Evolutionary conservation across 1,140 invertebrate species (phyloP).

Genomic region (Megathymus violae): DNA sequence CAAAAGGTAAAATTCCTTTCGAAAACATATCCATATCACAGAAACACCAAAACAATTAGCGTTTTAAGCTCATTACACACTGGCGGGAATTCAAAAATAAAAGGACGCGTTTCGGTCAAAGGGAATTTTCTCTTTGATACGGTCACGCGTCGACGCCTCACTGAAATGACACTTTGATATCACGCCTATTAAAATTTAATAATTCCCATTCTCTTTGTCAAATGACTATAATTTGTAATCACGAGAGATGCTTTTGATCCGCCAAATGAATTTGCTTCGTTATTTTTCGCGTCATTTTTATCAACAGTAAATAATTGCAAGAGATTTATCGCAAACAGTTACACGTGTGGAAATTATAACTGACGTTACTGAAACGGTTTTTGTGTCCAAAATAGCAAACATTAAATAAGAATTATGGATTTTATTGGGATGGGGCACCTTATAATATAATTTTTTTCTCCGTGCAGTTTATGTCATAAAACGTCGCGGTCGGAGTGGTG

Average conservation of each 20-base stretch:
- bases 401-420: no score
- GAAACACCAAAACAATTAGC: slow-evolving; percentile 45
- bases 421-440: no score
- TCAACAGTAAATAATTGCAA: neutral
- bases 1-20: no score
- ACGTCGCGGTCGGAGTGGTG: no score
- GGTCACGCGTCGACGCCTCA: slow-evolving; percentile 57
- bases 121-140: slow-evolving; percentile 56
- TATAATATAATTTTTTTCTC: no score
- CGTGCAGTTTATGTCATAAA: no score
- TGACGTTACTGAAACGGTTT: no score
- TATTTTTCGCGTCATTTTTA: slow-evolving; percentile 3
- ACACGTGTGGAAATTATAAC: no score
- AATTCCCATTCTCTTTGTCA: slow-evolving; percentile 56
- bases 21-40: no score
- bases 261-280: slow-evolving; percentile 23
- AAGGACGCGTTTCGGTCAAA: slow-evolving; percentile 52
- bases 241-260: slow-evolving; percentile 32
- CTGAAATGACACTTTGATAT: slow-evolving; percentile 47
- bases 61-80: slow-evolving; percentile 45
- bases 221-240: slow-evolving; percentile 53
- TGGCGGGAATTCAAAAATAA: slow-evolving; percentile 51
- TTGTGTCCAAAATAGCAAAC: no score
- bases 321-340: no score
- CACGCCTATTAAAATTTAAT: slow-evolving; percentile 59